Percentiles rank a stretch among this genome's conserved stretches.
phyloP scores from a whole-genome alignment of 2,888 invertebrate species.

The Athetis lepigone region DNA sequence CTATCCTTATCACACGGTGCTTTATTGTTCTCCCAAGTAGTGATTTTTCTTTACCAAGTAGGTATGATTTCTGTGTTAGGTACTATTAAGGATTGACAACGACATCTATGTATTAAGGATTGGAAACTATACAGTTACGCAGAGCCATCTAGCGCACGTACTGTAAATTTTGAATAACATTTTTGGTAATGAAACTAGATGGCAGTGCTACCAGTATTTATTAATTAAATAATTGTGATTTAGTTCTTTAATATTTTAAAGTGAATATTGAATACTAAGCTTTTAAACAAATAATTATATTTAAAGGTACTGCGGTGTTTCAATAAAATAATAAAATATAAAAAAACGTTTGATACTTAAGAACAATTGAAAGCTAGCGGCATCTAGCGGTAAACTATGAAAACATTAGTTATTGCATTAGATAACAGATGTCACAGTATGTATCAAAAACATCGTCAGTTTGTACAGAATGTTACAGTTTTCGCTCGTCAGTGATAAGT shows the following conservation, averaged over 20 bases:
- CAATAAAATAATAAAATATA: neutral
- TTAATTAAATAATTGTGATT: too few relatives aligned
- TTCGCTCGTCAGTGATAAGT: neutral
- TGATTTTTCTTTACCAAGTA: too few relatives aligned
- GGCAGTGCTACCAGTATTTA: neutral
- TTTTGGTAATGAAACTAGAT: constrained; percentile 1
- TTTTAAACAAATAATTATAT: too few relatives aligned
- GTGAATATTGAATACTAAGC: too few relatives aligned
- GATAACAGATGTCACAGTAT: constrained; percentile 28
- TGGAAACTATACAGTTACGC: neutral
- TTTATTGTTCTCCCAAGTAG: too few relatives aligned
- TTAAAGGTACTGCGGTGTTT: too few relatives aligned
- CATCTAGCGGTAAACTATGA: neutral
- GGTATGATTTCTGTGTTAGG: too few relatives aligned
- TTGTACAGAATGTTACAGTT: neutral
- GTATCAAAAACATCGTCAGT: neutral
- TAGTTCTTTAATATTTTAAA: too few relatives aligned
- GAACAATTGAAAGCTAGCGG: neutral
- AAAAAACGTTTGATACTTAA: neutral
- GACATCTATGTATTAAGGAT: constrained; percentile 18
- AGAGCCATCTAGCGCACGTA: constrained; percentile 17
- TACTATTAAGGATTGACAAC: neutral
- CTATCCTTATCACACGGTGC: too few relatives aligned
- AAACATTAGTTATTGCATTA: neutral
- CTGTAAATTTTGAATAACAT: neutral